A percentile compares a stretch with the other conserved stretches of the same genome.
phyloP scores from a whole-genome alignment of 2,888 invertebrate species.

The Chalcis sispes region DNA sequence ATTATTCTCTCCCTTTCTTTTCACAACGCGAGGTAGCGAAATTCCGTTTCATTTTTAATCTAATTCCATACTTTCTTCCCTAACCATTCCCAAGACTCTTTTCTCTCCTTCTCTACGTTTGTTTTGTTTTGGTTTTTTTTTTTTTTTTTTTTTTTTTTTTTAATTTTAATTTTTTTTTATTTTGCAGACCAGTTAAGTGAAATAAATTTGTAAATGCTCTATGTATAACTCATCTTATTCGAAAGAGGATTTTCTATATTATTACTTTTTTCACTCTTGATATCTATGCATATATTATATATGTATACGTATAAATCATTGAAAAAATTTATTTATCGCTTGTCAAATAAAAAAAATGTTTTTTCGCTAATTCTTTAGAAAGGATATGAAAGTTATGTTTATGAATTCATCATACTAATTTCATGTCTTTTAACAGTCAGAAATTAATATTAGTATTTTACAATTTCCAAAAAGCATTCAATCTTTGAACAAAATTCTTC shows the following conservation, averaged over 20 bases:
- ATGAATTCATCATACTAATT: background rate
- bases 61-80: constrained; percentile 4
- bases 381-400: constrained; percentile 7
- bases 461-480: constrained; percentile 38
- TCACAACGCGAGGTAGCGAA: constrained; percentile 49
- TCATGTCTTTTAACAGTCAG: background rate
- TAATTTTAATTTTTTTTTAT: background rate
- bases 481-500: background rate
- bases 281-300: constrained; percentile 13
- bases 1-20: constrained; percentile 34
- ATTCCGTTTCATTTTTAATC: constrained; percentile 21
- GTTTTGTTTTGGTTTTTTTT: background rate
- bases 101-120: constrained; percentile 20
- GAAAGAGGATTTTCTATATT: constrained; percentile 14
- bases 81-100: background rate
- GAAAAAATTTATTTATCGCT: constrained; percentile 12
- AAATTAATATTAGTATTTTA: constrained; percentile 29
- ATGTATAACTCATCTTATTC: constrained; percentile 17
- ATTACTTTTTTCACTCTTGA: background rate
- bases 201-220: constrained; percentile 20
- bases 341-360: constrained; percentile 17
- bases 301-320: constrained; percentile 4
- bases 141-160: constrained; percentile 7
- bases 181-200: constrained; percentile 8
- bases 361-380: constrained; percentile 2